Percentiles rank a stretch among this genome's conserved stretches.
Evolutionary conservation across 2,888 invertebrate genomes (phyloP).

Genomic region (Rhagophthalmus giganteus): DNA sequence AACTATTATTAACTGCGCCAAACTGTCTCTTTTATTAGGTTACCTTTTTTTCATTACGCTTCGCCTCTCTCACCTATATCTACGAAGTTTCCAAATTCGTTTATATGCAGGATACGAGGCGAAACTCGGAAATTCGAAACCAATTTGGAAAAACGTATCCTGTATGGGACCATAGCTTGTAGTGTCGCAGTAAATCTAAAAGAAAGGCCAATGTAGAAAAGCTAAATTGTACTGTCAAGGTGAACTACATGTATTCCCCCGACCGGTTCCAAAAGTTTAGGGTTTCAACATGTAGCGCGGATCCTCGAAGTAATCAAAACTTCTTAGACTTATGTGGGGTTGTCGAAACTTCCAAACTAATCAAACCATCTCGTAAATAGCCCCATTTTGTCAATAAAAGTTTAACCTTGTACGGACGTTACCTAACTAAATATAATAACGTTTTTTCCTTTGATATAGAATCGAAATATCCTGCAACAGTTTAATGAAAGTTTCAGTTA

Average conservation of each 20-base stretch:
- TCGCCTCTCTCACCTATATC: too few relatives aligned
- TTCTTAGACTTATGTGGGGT: conserved; percentile 24
- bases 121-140: too few relatives aligned
- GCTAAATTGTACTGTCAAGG: conserved; percentile 29
- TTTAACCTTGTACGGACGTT: not conserved
- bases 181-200: conserved; percentile 20
- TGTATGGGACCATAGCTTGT: not conserved
- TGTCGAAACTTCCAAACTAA: conserved; percentile 26
- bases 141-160: not conserved
- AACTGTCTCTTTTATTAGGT: too few relatives aligned
- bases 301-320: conserved; percentile 28
- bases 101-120: too few relatives aligned
- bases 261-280: conserved; percentile 20
- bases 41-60: too few relatives aligned
- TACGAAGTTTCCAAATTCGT: too few relatives aligned
- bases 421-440: conserved; percentile 5
- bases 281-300: conserved; percentile 20
- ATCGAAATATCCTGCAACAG: not conserved
- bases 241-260: conserved; percentile 26
- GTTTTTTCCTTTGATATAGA: not conserved
- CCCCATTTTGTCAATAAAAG: conserved; percentile 11
- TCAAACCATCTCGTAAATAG: conserved; percentile 23
- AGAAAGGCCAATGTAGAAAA: conserved; percentile 22
- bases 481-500: not conserved
- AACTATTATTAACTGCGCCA: too few relatives aligned